Evolutionary conservation across 2,797 vertebrate species (phyloP).

Genomic region (Podarcis lilfordi): DNA sequence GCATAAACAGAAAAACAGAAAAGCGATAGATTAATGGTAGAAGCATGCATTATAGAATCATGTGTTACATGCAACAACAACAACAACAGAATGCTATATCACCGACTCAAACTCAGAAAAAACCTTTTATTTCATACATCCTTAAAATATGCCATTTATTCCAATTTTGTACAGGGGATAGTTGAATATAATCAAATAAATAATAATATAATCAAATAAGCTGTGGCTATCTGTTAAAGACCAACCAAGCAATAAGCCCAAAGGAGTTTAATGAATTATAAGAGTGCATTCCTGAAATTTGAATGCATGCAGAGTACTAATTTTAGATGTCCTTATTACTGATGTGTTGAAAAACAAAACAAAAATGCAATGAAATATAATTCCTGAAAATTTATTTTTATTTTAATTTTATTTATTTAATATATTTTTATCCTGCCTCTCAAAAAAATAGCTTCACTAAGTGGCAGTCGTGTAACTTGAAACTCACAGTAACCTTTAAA

Average conservation of each 20-base stretch:
- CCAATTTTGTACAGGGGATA: background rate
- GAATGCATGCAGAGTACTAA: background rate
- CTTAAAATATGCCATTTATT: background rate
- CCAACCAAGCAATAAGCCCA: background rate
- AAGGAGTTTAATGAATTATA: background rate
- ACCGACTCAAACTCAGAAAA: background rate
- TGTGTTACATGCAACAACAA: too few species aligned
- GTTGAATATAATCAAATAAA: too few species aligned
- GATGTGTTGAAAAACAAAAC: background rate
- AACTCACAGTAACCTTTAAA: too few species aligned
- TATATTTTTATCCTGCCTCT: too few species aligned
- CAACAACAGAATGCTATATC: background rate
- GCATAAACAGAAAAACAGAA: background rate
- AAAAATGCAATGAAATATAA: slow-evolving; percentile 1
- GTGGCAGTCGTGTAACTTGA: too few species aligned
- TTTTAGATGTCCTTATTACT: background rate
- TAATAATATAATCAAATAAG: background rate
- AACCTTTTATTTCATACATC: background rate
- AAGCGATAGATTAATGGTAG: background rate
- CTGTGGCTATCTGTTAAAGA: background rate
- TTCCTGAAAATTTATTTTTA: background rate
- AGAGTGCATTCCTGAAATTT: background rate
- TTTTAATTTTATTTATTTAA: background rate
- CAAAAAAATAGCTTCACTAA: too few species aligned
- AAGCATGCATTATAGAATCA: background rate